Percentiles rank a stretch among this genome's conserved stretches.
phyloP scores from a whole-genome alignment of 2,113 vertebrate species.

The Ia io region DNA sequence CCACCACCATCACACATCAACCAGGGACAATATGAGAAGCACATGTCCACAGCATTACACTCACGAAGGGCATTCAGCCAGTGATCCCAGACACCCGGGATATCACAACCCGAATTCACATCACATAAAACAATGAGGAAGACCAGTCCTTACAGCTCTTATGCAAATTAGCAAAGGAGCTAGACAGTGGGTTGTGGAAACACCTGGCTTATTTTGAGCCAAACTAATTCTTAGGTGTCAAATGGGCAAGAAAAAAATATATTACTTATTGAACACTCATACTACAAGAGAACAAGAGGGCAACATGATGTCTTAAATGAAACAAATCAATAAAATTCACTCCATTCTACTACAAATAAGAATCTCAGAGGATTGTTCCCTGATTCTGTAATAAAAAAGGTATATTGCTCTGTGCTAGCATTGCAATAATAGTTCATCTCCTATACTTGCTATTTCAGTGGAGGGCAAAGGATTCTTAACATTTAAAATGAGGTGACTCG shows the following conservation, averaged over 20 bases:
- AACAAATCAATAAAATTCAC: conserved; percentile 60
- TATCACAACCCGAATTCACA: conserved; percentile 27
- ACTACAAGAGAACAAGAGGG: conserved; percentile 58
- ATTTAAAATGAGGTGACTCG: not conserved
- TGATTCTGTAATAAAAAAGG: conserved; percentile 57
- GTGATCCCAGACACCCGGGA: not conserved
- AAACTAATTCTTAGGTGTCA: conserved; percentile 63
- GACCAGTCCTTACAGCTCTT: not conserved
- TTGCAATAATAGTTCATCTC: not conserved
- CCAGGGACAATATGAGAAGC: conserved; percentile 44
- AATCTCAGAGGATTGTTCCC: conserved; percentile 20
- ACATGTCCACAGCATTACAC: fast-evolving
- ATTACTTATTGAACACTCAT: conserved; percentile 72
- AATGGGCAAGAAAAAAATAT: conserved; percentile 48
- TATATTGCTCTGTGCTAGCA: not conserved
- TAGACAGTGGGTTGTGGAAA: not conserved
- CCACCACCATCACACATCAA: not conserved
- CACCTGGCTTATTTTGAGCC: conserved; percentile 36
- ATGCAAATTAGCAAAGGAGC: conserved; percentile 1
- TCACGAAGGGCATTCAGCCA: not conserved
- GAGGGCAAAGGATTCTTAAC: conserved; percentile 34
- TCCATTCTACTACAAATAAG: conserved; percentile 49
- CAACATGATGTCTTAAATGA: conserved; percentile 56
- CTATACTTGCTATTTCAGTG: not conserved
- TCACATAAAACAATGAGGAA: conserved; percentile 26